phyloP scores from a whole-genome alignment of 2,888 invertebrate genomes.

The Poecilobothrus nobilitatus region DNA sequence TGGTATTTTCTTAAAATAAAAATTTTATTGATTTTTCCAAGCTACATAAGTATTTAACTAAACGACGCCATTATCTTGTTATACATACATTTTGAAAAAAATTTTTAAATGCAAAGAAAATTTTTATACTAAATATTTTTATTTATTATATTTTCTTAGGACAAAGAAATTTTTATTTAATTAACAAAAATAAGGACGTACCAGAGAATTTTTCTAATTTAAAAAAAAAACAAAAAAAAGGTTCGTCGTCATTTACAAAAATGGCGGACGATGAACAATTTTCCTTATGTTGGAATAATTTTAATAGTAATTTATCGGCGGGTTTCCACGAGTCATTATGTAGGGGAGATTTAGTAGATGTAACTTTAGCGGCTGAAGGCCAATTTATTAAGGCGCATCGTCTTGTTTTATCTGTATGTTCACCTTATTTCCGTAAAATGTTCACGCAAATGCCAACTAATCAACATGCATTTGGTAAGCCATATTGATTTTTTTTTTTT shows the following conservation, averaged over 20 bases:
- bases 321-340: constrained; percentile 63
- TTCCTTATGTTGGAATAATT: constrained; percentile 68
- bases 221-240: too few species aligned
- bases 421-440: constrained; percentile 65
- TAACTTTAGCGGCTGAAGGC: constrained; percentile 62
- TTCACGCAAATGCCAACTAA: constrained; percentile 59
- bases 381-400: constrained; percentile 63
- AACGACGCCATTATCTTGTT: background rate
- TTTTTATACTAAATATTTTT: too few species aligned
- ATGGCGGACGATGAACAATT: constrained; percentile 67
- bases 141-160: too few species aligned
- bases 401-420: constrained; percentile 63
- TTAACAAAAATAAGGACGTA: too few species aligned
- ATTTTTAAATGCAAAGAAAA: too few species aligned
- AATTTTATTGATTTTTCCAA: background rate
- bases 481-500: background rate
- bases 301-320: constrained; percentile 62
- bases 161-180: too few species aligned
- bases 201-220: background rate
- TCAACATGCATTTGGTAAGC: constrained; percentile 58
- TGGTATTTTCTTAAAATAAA: too few species aligned
- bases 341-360: constrained; percentile 61
- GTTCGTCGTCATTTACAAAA: constrained; percentile 38
- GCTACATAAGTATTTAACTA: background rate
- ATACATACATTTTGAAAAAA: too few species aligned